Base-by-base conservation (phyloP, 2,888 invertebrate genomes). In the Ctenicera cuprea region DNA sequence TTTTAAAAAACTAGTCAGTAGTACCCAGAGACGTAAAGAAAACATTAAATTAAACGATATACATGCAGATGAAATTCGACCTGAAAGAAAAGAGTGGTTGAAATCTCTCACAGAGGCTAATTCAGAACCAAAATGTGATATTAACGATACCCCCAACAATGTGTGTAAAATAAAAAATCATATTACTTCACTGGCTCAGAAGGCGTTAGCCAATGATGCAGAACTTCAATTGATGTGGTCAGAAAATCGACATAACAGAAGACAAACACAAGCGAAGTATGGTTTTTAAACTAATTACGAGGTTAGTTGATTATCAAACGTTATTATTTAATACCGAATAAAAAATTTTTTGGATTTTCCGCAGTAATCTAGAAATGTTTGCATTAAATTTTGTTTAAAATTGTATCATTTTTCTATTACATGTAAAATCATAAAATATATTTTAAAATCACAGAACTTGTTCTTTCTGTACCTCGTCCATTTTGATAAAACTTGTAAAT, bases 221-320 rank as follows among this genome's bases (percentile, higher is more conserved):
- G 97, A 97, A 83, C 87, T 98, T 64, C 95, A 97, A 85, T 97
- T 96, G 84, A 94, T 96, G 88, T 98, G 98, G 98, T 93, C 98
- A 5, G 91, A 94, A 79, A 97, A 95, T 85, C 91, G 94, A 82
- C 91, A 94, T 88, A 94, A 94, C 2, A 92, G 94, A 80, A 91
- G 94, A 83, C 95, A 96, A 87, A 96, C 97, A n/a, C 95, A 97
- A 86, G 94, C 95, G 3, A 76, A 76, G 52, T 76, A 73, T 59
- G 66, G 76, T 0, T 70, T 76, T 71, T 73, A 66, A 62, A 20
- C 5, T 9, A 9, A n/a, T n/a, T n/a, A n/a, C n/a, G n/a, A n/a
- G n/a, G n/a, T 33, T 33, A 33, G 9, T 33, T 33, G 7, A 9
- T 9, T 8, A 33, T 33, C 9, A 5, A 33, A 33, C 9, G 7